Percentiles rank a stretch among this genome's conserved stretches.
phyloP scores from a whole-genome alignment of 2,797 vertebrate genomes.

The Arrhamphus sclerolepis region DNA sequence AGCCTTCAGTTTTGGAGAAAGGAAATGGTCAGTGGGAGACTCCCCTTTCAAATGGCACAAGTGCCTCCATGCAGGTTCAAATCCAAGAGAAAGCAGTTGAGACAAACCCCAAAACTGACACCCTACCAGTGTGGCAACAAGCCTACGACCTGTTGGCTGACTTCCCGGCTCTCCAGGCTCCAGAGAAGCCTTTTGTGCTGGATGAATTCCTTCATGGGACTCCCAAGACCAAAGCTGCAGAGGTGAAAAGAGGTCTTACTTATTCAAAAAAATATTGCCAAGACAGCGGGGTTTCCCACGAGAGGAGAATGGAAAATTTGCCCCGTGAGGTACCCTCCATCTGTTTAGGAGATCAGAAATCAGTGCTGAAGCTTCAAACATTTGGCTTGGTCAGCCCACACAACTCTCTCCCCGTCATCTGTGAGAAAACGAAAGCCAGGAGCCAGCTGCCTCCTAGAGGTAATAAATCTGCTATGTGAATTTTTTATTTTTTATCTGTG shows the following conservation, averaged over 20 bases:
- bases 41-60: conserved; percentile 19
- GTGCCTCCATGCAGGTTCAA: conserved; percentile 20
- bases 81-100: conserved; percentile 37
- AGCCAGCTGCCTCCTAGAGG: conserved; percentile 37
- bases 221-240: conserved; percentile 12
- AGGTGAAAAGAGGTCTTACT: conserved; percentile 15
- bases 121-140: conserved; percentile 16
- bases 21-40: conserved; percentile 35
- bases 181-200: conserved; percentile 17
- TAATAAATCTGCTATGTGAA: conserved; percentile 46
- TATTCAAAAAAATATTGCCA: conserved; percentile 16
- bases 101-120: conserved; percentile 16
- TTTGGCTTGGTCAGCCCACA: conserved; percentile 14
- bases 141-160: conserved; percentile 56
- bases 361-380: conserved; percentile 35
- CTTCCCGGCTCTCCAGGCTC: conserved; percentile 44
- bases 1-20: conserved; percentile 32
- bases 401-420: conserved; percentile 19
- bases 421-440: conserved; percentile 36
- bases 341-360: conserved; percentile 52
- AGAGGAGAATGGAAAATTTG: conserved; percentile 36
- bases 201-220: conserved; percentile 3
- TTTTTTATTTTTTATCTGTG: conserved; percentile 18
- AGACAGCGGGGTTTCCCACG: conserved; percentile 29
- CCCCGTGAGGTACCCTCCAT: conserved; percentile 46